A percentile compares a stretch with the other conserved stretches of the same genome.
These are phyloP conservation scores for Furcula furcula DNA, from an alignment of 2,888 invertebrate genomes.

Conservation along the genomic window DNA sequence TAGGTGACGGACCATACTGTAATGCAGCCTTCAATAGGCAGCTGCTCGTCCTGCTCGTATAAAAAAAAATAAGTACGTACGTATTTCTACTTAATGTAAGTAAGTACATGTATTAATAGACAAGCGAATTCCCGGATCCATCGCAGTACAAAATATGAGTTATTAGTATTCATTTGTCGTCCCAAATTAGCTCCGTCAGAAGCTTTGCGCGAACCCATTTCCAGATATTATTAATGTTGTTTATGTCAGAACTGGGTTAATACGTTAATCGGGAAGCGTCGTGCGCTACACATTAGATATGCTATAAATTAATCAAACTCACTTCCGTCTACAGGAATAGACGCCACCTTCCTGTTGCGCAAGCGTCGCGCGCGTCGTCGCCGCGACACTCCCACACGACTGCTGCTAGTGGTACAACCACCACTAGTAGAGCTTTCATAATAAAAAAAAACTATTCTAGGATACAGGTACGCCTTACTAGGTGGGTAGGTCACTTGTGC, in stretches of 20 bases:
- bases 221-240: conserved; percentile 10
- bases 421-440: too few relatives aligned
- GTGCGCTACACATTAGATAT: conserved; percentile 8
- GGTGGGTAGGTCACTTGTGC: too few relatives aligned
- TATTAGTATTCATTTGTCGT: conserved; percentile 8
- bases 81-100: too few relatives aligned
- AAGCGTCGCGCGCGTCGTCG: not conserved
- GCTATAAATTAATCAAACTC: conserved; percentile 10
- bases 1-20: too few relatives aligned
- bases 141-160: not conserved
- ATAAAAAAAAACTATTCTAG: too few relatives aligned
- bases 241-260: conserved; percentile 9
- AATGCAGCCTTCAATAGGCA: too few relatives aligned
- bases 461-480: too few relatives aligned
- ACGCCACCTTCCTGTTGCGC: conserved; percentile 8
- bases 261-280: conserved; percentile 7
- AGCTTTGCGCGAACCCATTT: not conserved
- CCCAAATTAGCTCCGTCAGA: conserved; percentile 1
- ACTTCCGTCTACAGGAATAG: conserved; percentile 8
- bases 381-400: too few relatives aligned
- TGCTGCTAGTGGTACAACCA: not conserved
- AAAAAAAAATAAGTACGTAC: too few relatives aligned
- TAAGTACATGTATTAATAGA: too few relatives aligned
- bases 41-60: too few relatives aligned
- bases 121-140: not conserved